Percentiles rank a stretch among this genome's conserved stretches.
Conservation (phyloP, 2,888 invertebrate species). For the Tipula vernalis region DNA sequence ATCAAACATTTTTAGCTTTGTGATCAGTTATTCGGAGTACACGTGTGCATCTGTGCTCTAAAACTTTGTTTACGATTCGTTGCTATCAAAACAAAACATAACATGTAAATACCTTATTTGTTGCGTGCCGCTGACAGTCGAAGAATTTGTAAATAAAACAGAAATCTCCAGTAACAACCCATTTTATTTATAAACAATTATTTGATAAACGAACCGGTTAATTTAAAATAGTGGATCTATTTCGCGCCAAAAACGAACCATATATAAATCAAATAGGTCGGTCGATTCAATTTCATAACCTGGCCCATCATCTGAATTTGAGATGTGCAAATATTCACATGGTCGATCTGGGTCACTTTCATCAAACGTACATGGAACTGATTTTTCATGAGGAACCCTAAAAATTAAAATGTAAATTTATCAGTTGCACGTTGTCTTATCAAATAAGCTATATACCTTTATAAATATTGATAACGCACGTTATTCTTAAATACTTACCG, state of each 20-base stretch:
- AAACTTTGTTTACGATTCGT: neutral
- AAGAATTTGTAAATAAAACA: too few relatives aligned
- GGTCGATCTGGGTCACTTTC: neutral
- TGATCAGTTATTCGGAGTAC: neutral
- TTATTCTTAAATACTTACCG: slow-evolving; percentile 29
- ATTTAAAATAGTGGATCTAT: slow-evolving; percentile 6
- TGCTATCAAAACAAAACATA: too few relatives aligned
- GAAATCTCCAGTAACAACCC: too few relatives aligned
- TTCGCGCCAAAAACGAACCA: slow-evolving; percentile 26
- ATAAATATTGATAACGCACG: neutral
- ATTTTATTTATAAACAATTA: neutral
- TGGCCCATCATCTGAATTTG: slow-evolving; percentile 18
- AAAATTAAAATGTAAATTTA: neutral
- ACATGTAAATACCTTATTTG: too few relatives aligned
- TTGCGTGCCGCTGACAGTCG: too few relatives aligned
- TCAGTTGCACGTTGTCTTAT: neutral
- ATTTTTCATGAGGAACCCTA: neutral
- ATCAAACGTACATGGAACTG: neutral
- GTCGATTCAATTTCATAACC: neutral
- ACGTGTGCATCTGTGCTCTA: neutral
- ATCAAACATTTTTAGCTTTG: neutral
- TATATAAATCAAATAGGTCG: slow-evolving; percentile 16
- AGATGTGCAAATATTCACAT: neutral
- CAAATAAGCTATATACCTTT: neutral
- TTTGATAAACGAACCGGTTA: neutral